Percentiles rank a stretch among this genome's conserved stretches.
Evolutionary conservation across 2,113 vertebrate species (phyloP).

Genomic region (Psammodynastes pulverulentus): DNA sequence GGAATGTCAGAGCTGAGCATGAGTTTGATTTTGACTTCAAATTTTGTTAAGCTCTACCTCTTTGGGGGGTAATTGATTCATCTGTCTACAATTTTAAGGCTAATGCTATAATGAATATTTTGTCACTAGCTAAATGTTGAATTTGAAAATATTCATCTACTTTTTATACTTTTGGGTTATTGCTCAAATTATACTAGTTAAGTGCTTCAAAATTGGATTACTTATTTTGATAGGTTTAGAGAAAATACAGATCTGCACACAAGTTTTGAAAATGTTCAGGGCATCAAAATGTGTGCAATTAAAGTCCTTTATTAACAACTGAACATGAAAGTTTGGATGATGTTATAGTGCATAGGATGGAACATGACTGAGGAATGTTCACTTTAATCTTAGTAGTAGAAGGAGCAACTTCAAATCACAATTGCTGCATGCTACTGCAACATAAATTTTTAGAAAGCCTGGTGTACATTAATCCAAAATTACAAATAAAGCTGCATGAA

Average conservation of each 20-base stretch:
- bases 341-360: neutral
- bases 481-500: neutral
- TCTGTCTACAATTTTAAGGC: conserved; percentile 40
- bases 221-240: neutral
- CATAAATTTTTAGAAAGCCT: conserved; percentile 19
- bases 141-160: neutral
- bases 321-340: neutral
- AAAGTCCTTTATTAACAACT: neutral
- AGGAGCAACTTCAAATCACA: neutral
- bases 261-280: neutral
- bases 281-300: neutral
- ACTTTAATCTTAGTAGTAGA: neutral
- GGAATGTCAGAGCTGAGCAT: conserved; percentile 29
- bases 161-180: conserved; percentile 3
- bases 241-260: conserved; percentile 25
- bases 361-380: neutral
- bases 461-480: neutral
- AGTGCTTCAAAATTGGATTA: neutral
- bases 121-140: conserved; percentile 24
- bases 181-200: neutral
- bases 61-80: conserved; percentile 21
- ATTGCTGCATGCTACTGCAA: conserved; percentile 6
- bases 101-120: conserved; percentile 33
- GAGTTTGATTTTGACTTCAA: conserved; percentile 48
- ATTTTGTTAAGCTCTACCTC: conserved; percentile 41